These are phyloP conservation scores for Halcyon leucocephala DNA, from an alignment of 2,797 vertebrate genomes.

Conservation along the genomic window DNA sequence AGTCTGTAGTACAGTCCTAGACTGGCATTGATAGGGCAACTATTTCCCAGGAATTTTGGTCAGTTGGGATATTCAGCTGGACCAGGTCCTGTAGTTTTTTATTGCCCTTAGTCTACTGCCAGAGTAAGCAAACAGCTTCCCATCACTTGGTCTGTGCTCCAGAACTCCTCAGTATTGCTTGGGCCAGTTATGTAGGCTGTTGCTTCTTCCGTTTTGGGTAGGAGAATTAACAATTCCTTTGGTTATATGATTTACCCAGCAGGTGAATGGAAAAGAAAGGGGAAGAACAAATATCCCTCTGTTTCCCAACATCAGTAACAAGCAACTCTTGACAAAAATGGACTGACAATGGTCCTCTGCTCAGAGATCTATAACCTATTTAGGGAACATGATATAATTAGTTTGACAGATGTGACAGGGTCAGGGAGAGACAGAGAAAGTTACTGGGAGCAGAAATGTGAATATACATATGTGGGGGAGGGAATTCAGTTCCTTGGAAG, in stretches of 20 bases:
- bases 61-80: neutral
- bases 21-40: fast-evolving
- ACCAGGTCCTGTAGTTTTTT: neutral
- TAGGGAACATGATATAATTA: neutral
- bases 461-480: neutral
- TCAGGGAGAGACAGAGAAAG: neutral
- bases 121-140: neutral
- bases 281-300: neutral
- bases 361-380: neutral
- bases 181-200: neutral
- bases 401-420: neutral
- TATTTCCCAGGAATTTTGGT: neutral
- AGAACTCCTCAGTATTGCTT: neutral
- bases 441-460: neutral
- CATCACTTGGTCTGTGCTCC: neutral
- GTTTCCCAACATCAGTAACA: neutral
- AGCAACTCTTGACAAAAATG: neutral
- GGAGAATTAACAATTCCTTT: neutral
- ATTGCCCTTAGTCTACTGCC: neutral
- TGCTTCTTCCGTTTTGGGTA: neutral
- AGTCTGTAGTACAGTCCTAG: neutral
- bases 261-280: neutral
- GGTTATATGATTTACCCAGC: neutral
- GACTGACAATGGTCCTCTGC: neutral
- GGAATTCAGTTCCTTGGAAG: neutral